Evolutionary conservation across 2,888 invertebrate species (phyloP).

Genomic region (Cheilosia vulpina): DNA sequence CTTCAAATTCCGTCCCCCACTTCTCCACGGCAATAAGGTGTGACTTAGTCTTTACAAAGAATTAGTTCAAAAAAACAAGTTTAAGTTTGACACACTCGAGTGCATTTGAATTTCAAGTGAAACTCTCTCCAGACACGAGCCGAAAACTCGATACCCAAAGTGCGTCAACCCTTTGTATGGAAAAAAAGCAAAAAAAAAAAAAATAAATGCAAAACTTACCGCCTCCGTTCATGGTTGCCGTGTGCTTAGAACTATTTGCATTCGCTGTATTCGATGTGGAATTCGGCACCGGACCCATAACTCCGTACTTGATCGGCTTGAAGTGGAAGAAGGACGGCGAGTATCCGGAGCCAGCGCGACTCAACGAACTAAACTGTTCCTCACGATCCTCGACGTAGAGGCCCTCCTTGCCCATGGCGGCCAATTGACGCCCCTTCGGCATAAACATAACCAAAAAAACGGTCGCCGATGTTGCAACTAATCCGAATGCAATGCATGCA

Average conservation of each 20-base stretch:
- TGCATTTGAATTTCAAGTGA: conserved; percentile 27
- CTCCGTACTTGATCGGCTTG: conserved; percentile 92
- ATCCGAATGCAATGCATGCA: conserved; percentile 95
- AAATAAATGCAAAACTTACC: conserved; percentile 78
- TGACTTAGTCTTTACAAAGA: conserved; percentile 51
- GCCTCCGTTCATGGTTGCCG: conserved; percentile 82
- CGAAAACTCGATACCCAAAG: conserved; percentile 20
- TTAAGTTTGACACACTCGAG: conserved; percentile 56
- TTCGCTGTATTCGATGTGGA: conserved; percentile 82
- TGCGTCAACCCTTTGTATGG: conserved; percentile 55
- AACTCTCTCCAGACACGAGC: conserved; percentile 15
- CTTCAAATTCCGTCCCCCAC: conserved; percentile 53
- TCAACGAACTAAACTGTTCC: conserved; percentile 91
- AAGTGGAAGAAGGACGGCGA: conserved; percentile 97
- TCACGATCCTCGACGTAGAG: conserved; percentile 92
- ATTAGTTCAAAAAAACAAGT: conserved; percentile 15
- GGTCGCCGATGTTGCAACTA: conserved; percentile 92
- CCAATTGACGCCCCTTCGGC: conserved; percentile 95
- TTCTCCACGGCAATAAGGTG: conserved; percentile 54
- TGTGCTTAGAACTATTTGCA: conserved; percentile 84
- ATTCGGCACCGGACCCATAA: conserved; percentile 85
- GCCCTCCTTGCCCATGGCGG: conserved; percentile 95
- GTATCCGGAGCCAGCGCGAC: conserved; percentile 91
- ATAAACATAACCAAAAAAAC: conserved; percentile 97
- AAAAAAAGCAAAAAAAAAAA: conserved; percentile 1